Evolutionary conservation across 2,113 vertebrate species (phyloP).

Genomic region (Carassius carassius): DNA sequence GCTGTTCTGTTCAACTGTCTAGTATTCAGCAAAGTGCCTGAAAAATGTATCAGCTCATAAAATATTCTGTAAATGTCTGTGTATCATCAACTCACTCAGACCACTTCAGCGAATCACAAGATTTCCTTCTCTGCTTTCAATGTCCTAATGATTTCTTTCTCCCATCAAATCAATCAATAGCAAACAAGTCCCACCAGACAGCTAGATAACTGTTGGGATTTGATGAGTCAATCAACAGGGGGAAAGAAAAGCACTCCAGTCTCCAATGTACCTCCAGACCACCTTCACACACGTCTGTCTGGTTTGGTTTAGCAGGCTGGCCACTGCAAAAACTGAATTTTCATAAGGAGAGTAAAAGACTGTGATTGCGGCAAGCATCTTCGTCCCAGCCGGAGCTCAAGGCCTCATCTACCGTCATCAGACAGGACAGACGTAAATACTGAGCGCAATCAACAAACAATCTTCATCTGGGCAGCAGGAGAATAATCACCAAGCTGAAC

Average conservation of each 20-base stretch:
- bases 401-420: constrained; percentile 66
- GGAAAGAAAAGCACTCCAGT: constrained; percentile 58
- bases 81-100: constrained; percentile 35
- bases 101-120: constrained; percentile 30
- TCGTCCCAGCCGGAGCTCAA: constrained; percentile 48
- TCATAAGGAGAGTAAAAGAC: constrained; percentile 64
- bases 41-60: background rate
- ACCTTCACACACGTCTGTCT: constrained; percentile 31
- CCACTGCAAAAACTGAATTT: constrained; percentile 70
- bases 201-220: constrained; percentile 56
- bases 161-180: constrained; percentile 69
- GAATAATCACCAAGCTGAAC: constrained; percentile 36
- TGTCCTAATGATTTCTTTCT: constrained; percentile 54
- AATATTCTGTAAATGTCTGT: constrained; percentile 7
- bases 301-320: constrained; percentile 58
- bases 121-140: constrained; percentile 33
- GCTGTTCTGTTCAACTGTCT: too few species aligned
- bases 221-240: constrained; percentile 77
- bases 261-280: constrained; percentile 57
- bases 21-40: too few species aligned
- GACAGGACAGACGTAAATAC: constrained; percentile 54
- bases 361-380: constrained; percentile 71
- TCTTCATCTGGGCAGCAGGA: constrained; percentile 18
- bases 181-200: constrained; percentile 52
- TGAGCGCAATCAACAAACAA: constrained; percentile 48